Base-by-base conservation (phyloP, 2,888 invertebrate genomes). In the Cephonodes hylas region DNA sequence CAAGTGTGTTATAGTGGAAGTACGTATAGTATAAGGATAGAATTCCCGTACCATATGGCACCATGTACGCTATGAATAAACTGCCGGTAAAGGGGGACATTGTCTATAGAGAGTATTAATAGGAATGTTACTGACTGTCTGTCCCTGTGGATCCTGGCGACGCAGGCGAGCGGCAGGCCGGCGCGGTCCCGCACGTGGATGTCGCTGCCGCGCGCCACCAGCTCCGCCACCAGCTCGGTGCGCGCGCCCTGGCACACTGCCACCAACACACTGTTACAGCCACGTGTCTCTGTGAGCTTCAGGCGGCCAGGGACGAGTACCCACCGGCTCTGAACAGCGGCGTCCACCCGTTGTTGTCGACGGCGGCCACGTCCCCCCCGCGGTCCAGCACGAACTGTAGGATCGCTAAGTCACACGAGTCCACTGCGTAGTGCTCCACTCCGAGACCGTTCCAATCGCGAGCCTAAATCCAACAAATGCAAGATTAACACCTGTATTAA, bases 381-480 rank as follows among this genome's bases (percentile, higher is more conserved):
- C 68, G 69, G 59, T 84, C 81, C 58, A 89, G 66, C 34, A 89
- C 68, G 58, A 73, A 71, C 6, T 68, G 70, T 56, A 94, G 65
- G 67, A 83, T 85, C 23, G 80, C 88, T 62, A 87, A 31, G 63
- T 77, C 74, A 63, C 91, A 77, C 0, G 93, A 91, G 81, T 94
- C 94, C 2, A 93, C 93, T 0, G 94, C 94, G 73, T 89, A 91
- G 77, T 94, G 94, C 65, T 94, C 86, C 10, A 84, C 83, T 7
- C 90, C 91, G 0, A 93, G 83, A 0, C 84, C 88, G 72, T 93
- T 94, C 23, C 89, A 71, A 68, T 94, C 94, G 0, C 75, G 75
- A 13, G 75, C 79, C 91, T 91, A 66, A 0, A 38, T 57, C 13
- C 4, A 1, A 31, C 5, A 1, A 10, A 8, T 31, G 10, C 3